Evolutionary conservation across 1,140 invertebrate genomes (phyloP), one percentile per base, ranked within the genome.

Genomic region (Uloborus diversus): DNA sequence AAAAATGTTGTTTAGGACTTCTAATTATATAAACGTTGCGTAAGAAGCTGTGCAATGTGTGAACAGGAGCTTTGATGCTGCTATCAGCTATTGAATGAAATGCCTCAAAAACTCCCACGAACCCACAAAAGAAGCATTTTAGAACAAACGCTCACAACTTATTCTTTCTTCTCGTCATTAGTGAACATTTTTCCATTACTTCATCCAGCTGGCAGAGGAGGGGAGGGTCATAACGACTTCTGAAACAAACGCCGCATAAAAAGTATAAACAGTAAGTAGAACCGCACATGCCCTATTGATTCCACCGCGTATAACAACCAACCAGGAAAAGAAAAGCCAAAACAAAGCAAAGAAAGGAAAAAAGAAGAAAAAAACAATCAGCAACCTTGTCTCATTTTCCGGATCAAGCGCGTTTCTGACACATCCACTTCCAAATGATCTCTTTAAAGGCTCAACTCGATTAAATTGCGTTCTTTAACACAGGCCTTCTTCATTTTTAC

Each of bases 351-450:
- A n/a, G n/a, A n/a, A n/a, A n/a, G n/a, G n/a, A n/a, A n/a, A n/a
- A n/a, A 23, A 14, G 30, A 17, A 37, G 51, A 13, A 37, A 33
- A 53, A 75, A 75, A 64, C 71, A 75, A 64, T 62, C 57, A 53
- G 49, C 49, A 75, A 61, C 53, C 56, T 73, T 57, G 59, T 20
- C 14, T 28, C 33, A 20, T n/a, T 53, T 14, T 20, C 49, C 7
- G n/a, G 13, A 7, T 2, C 9, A 9, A 53, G 23, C 7, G 17
- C 17, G 17, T 20, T n/a, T 71, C 53, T 71, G 68, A 37, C 56
- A 75, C 57, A 75, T 64, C 71, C 56, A 51, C 23, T 42, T 53
- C 59, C 71, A 64, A 75, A 75, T 75, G 71, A 75, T 75, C 37
- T 62, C 57, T 64, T 75, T 75, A 75, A 75, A 62, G 28, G 23